These are phyloP conservation scores for Otis tarda DNA, from an alignment of 2,113 vertebrate species.

Conservation along the genomic window DNA sequence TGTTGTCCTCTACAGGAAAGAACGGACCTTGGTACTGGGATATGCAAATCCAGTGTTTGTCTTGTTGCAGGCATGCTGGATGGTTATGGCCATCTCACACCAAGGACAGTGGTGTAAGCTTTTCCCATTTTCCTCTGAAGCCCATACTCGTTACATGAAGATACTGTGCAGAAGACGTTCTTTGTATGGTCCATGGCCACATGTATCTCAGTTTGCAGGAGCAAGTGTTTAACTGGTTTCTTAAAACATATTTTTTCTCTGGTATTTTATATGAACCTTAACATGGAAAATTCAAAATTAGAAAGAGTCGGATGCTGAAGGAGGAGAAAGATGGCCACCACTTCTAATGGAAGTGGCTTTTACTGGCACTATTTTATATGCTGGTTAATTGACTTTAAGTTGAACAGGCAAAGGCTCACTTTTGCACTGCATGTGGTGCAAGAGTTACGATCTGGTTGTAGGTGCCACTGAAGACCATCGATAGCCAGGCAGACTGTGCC, in stretches of 20 bases:
- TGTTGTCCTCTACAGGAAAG: neutral
- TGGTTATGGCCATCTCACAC: neutral
- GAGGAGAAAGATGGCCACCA: neutral
- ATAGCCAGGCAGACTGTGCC: neutral
- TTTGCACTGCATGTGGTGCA: neutral
- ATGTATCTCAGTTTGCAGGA: neutral
- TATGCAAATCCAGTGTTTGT: neutral
- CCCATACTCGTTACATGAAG: accelerated
- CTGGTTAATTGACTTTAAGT: neutral
- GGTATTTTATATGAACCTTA: neutral
- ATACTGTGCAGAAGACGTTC: neutral
- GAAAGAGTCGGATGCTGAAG: neutral
- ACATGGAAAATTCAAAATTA: neutral
- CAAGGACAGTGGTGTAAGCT: neutral
- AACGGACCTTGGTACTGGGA: neutral
- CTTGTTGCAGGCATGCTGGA: neutral
- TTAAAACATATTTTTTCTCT: neutral
- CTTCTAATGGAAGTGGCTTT: neutral
- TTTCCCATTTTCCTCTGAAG: neutral
- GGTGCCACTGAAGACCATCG: accelerated
- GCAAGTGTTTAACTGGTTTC: neutral
- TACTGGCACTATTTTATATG: neutral
- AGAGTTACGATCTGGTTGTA: neutral
- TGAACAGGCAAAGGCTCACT: neutral
- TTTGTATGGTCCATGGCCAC: neutral